Evolutionary conservation across 1,140 invertebrate species (phyloP), one percentile per base, ranked within the genome.

Genomic region (Muscidifurax raptorellus): DNA sequence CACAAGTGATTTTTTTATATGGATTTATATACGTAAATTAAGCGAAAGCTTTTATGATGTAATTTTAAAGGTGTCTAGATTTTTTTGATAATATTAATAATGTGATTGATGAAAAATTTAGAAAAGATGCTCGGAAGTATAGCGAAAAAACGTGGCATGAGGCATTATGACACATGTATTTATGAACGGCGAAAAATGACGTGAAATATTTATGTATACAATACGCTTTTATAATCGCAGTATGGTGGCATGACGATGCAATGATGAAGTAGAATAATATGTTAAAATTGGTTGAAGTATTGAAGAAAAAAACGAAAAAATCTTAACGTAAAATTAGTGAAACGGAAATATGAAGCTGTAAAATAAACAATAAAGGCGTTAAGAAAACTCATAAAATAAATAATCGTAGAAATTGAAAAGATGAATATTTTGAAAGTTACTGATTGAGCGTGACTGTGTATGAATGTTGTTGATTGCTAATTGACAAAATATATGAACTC

Each of bases 21-120:
- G 89, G 87, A 90, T 89, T 89, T 89, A 91, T 47, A 47, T 59
- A 59, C 87, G 89, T 90, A 92, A 91, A 91, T 88, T 88, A 92
- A 92, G 92, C 92, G 88, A 91, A 93, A 92, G 91, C 92, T 92
- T 90, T 80, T 84, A 90, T 59, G 52, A 59, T 90, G 87, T 91
- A 86, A 90, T 90, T 90, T 90, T 87, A 90, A 44, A 91, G 87
- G 88, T 89, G 81, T 88, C 85, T 89, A 87, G 86, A 90, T 90
- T 84, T n/a, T n/a, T 59, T 59, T 88, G 86, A 89, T 88, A 79
- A 78, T 89, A 91, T 89, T 90, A 89, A 90, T 91, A 86, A 91
- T 81, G 28, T 90, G 90, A 90, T 90, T 90, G 90, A 91, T 90
- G 86, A 91, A 90, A 89, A 89, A 88, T 90, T 90, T 84, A 90